Base-by-base conservation (phyloP, 2,797 vertebrate genomes). In the Sternotherus odoratus region DNA sequence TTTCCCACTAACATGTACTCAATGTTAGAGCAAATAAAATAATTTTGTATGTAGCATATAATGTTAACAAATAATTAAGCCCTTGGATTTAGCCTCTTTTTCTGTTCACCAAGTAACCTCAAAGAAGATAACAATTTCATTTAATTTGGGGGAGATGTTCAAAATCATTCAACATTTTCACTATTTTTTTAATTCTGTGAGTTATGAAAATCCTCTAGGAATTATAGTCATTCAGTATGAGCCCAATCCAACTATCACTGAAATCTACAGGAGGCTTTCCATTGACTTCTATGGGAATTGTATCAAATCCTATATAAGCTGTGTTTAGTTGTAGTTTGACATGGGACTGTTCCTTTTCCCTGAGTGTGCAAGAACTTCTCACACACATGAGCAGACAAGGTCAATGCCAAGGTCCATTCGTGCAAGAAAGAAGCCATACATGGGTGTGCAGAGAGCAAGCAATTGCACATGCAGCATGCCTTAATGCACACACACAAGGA, bases 61-160 rank as follows among this genome's bases (percentile, higher is more conserved):
- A 95, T 92, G 90, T 89, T 87, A 88, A 88, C 79, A 66, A 96
- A 82, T 84, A 94, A 95, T 94, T 81, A 94, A 93, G 93, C 80
- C 13, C 2, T 28, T 89, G 91, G 87, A 96, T 94, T 54, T 94
- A 90, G 86, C 81, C 82, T 94, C 83, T 96, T 90, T 92, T 74
- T 74, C 39, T 74, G 39, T 28, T 74, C 85, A 74, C 83, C 83
- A 75, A 83, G 91, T 85, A 79, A 88, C 90, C 94, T 86, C 86
- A 84, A 57, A 93, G 91, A 1, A 36, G 77, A 87, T 91, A 84
- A 84, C 48, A 23, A 74, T 63, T 79, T 85, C 89, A 63, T 63
- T 90, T 91, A 79, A 80, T 56, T 94, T 53, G 26, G 79, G 79
- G 36, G 46, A 48, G 28, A 23, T 0, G 6, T 77, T 49, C 78